Percentiles rank a stretch among this genome's conserved stretches.
Conservation (phyloP, 2,113 vertebrate genomes). For the Peucedramus taeniatus region DNA sequence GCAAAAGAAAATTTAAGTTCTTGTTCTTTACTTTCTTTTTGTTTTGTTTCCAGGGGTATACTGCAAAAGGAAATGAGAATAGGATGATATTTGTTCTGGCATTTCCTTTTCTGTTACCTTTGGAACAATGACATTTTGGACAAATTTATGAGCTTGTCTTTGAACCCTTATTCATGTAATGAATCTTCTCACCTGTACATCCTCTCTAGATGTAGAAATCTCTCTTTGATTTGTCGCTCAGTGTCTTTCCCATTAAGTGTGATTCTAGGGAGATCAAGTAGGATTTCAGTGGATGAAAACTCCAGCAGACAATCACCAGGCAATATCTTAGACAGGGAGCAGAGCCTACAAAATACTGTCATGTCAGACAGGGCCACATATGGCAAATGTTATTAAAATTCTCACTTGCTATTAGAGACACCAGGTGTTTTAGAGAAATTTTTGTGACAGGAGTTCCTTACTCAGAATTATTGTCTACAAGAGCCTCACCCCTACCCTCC, state of each 20-base stretch:
- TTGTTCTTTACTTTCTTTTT: neutral
- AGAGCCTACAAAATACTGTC: neutral
- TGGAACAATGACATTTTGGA: neutral
- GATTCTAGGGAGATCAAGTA: slow-evolving; percentile 12
- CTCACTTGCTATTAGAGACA: neutral
- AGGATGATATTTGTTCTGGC: neutral
- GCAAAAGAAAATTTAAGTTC: neutral
- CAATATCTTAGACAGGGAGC: neutral
- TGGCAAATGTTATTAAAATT: neutral
- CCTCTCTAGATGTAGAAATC: neutral
- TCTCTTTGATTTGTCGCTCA: neutral
- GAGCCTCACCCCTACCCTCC: neutral
- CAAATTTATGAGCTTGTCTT: neutral
- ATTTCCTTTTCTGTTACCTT: neutral
- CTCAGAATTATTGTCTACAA: neutral
- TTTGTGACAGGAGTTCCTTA: neutral
- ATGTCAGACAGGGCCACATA: neutral
- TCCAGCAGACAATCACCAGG: neutral
- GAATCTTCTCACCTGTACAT: neutral
- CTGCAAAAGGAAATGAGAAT: neutral
- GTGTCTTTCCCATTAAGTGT: slow-evolving; percentile 6
- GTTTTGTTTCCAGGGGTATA: neutral
- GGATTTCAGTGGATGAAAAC: slow-evolving; percentile 15
- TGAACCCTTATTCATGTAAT: neutral
- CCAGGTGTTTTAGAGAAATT: neutral